Evolutionary conservation across 2,113 vertebrate genomes (phyloP).

Genomic region (Mola mola): DNA sequence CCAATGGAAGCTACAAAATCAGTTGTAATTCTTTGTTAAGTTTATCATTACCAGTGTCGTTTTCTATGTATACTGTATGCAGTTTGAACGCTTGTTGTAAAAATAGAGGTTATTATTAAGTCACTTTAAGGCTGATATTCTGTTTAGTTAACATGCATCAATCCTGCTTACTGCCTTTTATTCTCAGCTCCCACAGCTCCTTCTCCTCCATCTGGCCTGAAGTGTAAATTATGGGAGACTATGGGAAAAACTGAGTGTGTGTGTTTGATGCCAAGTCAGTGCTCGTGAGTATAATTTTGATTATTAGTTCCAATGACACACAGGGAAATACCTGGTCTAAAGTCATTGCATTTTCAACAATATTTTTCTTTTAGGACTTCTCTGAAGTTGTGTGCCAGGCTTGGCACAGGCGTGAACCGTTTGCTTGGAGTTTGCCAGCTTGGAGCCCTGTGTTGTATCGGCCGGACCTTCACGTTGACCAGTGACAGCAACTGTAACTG

Average conservation of each 20-base stretch:
- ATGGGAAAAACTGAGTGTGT: slow-evolving; percentile 80
- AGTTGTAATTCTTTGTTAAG: too few relatives aligned
- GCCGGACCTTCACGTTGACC: slow-evolving; percentile 77
- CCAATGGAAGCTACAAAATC: background rate
- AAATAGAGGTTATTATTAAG: too few relatives aligned
- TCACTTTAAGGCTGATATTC: background rate
- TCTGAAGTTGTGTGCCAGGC: slow-evolving; percentile 80
- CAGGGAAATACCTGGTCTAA: background rate
- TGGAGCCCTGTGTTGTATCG: slow-evolving; percentile 84
- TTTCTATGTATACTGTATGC: too few relatives aligned
- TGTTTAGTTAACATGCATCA: background rate
- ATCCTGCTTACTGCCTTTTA: too few relatives aligned
- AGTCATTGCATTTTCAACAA: accelerated
- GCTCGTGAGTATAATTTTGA: slow-evolving; percentile 82
- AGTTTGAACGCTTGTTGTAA: too few relatives aligned
- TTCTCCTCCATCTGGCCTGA: slow-evolving; percentile 50
- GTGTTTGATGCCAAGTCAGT: slow-evolving; percentile 90
- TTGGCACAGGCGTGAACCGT: slow-evolving; percentile 63
- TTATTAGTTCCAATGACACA: background rate
- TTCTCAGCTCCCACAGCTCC: slow-evolving; percentile 41
- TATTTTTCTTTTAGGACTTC: slow-evolving; percentile 80
- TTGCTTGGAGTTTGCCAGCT: slow-evolving; percentile 87
- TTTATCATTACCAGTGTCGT: background rate
- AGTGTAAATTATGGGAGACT: slow-evolving; percentile 90
- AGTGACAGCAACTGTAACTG: slow-evolving; percentile 75